A percentile compares a stretch with the other conserved stretches of the same genome.
phyloP scores from a whole-genome alignment of 2,113 vertebrate genomes.

The Eonycteris spelaea region DNA sequence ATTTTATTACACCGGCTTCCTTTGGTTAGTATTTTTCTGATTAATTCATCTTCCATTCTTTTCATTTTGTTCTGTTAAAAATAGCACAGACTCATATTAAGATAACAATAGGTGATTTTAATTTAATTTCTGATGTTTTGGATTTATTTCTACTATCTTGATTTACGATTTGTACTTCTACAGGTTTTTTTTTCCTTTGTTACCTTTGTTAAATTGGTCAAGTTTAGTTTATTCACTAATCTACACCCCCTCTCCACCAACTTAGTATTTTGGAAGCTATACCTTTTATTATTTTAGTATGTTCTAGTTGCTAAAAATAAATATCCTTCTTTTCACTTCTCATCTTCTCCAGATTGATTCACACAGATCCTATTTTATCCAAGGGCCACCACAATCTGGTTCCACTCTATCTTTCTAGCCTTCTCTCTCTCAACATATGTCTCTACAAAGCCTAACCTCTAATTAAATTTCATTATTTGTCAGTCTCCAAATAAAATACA shows the following conservation, averaged over 20 bases:
- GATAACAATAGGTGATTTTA: neutral
- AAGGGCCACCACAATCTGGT: neutral
- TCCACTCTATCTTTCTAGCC: neutral
- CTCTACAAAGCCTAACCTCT: neutral
- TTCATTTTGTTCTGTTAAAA: slow-evolving; percentile 14
- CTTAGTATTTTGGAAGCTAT: slow-evolving; percentile 2
- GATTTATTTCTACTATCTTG: slow-evolving; percentile 17
- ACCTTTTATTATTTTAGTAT: neutral
- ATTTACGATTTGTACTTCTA: neutral
- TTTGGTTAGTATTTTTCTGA: neutral
- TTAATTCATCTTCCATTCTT: neutral
- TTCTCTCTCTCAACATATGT: neutral
- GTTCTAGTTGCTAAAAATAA: slow-evolving; percentile 1
- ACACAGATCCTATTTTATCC: neutral
- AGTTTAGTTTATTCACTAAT: neutral
- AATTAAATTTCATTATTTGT: neutral
- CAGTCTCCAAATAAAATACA: slow-evolving; percentile 22
- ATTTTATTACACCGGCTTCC: neutral
- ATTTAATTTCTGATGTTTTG: neutral
- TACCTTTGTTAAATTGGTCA: neutral
- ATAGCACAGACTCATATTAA: slow-evolving; percentile 1
- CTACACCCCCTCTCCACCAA: neutral
- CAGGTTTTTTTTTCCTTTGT: neutral
- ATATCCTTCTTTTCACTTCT: neutral
- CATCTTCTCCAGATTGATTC: slow-evolving; percentile 13